Base-by-base conservation (phyloP, 2,113 vertebrate species). In the Lontra canadensis region DNA sequence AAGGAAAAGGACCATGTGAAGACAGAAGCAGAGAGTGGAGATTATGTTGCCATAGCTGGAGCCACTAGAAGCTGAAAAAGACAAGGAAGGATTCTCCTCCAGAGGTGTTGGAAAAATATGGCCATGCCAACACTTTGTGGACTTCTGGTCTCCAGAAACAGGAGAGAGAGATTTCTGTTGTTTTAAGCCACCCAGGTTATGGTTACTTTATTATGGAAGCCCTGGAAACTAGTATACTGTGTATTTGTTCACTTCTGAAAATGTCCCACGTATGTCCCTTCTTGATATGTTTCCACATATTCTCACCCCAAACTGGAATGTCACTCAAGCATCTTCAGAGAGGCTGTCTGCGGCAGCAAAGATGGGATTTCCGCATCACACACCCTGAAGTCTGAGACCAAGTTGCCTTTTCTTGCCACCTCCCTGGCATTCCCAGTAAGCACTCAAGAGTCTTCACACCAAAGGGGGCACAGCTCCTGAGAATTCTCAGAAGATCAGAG, bases 251-350 rank as follows among this genome's bases (percentile, higher is more conserved):
- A 44, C 85, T 80, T 61, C 71, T 88, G 78, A 83, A 47, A 34
- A 61, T 21, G 25, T 39, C 25, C 39, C 12, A 0, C 0, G 0
- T 13, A 14, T 8, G 5, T 0, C 4, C 34, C 79, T 67, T 20
- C 82, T 21, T 5, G 3, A 49, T 59, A 67, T 61, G 39, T 39
- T 83, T 31, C 79, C 42, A 67, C 9, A 2, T 29, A 69, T 39
- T 67, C 36, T 36, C n/a, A 55, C 61, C 67, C 31, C 84, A 10
- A 80, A 59, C 1, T 0, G 1, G 26, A 39, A 59, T 8, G 49
- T 36, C 61, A 13, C 11, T 52, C 42, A 7, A 63, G 36, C 25
- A 47, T 90, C 84, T 67, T 36, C 74, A 67, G 10, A 83, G 55
- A 73, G 23, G 2, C 29, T 47, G 7, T 23, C 36, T 65, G 57